phyloP scores from a whole-genome alignment of 1,140 invertebrate species.

The Calosoma granatense region DNA sequence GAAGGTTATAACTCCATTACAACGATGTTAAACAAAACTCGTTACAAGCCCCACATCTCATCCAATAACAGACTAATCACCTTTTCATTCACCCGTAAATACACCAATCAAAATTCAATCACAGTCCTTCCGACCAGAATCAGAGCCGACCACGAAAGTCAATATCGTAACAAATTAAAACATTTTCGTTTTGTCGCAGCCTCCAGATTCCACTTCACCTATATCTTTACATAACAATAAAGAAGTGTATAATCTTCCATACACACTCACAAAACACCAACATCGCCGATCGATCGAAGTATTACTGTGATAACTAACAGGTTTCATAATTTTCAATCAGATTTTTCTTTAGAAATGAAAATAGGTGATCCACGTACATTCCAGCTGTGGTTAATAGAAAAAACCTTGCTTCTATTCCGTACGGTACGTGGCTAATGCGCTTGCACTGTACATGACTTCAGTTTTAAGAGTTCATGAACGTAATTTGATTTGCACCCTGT shows the following conservation, averaged over 20 bases:
- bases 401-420: not conserved
- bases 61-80: no score
- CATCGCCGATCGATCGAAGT: no score
- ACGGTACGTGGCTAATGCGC: not conserved
- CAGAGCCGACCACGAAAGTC: not conserved
- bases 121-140: not conserved
- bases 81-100: not conserved
- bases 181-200: not conserved
- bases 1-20: no score
- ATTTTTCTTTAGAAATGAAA: no score
- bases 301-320: no score
- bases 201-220: not conserved
- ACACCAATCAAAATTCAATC: not conserved
- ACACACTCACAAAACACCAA: no score
- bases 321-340: not conserved
- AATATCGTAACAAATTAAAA: not conserved
- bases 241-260: no score
- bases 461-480: not conserved
- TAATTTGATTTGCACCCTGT: not conserved
- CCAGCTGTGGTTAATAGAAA: not conserved
- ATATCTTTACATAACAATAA: no score
- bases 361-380: not conserved
- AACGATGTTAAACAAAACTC: no score
- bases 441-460: not conserved
- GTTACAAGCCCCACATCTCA: no score